Base-by-base conservation (phyloP, 2,113 vertebrate species). In the Himantopus leucocephalus region DNA sequence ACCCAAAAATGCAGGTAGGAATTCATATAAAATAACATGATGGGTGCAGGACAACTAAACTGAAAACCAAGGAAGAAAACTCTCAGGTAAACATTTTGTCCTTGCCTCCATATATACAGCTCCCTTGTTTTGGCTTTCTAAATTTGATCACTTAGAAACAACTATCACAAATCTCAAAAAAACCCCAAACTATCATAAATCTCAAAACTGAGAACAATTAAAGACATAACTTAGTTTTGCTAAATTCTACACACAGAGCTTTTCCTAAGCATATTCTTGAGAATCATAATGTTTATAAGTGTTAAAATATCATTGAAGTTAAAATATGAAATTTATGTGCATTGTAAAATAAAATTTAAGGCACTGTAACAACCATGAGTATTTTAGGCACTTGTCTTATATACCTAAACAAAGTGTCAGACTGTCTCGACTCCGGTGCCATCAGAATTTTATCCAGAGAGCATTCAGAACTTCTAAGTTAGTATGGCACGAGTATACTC, bases 21-120 rank as follows among this genome's bases (percentile, higher is more conserved):
- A 43, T 76, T 53, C 4, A 48, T 71, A 58, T 39, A 64, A 45
- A 55, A 66, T 34, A 70, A 52, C 78, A 56, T 10, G 3, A 27
- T 14, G 6, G 5, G 17, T 1, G 2, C 4, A 9, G 30, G 10
- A 6, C 4, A 62, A 47, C 2, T 24, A 50, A 76, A 60, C 14
- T 2, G 2, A 41, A 76, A 9, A 63, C 3, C 8, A 6, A 16
- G 19, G 12, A 84, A 74, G 13, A 68, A 70, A 67, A 34, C 5
- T 24, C 12, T 50, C 22, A 50, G 29, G 29, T 43, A 74, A 37
- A 58, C 0, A 14, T 63, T 93, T 87, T 59, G 14, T 75, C 29
- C 10, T 41, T 67, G 12, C 7, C 55, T 66, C 22, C 10, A 6
- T 29, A 10, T 17, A 53, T 39, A 39, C 29, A 67, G 5, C 1